A percentile compares a stretch with the other conserved stretches of the same genome.
These are phyloP conservation scores for Steromphala cineraria DNA, from an alignment of 2,888 invertebrate genomes.

Conservation along the genomic window DNA sequence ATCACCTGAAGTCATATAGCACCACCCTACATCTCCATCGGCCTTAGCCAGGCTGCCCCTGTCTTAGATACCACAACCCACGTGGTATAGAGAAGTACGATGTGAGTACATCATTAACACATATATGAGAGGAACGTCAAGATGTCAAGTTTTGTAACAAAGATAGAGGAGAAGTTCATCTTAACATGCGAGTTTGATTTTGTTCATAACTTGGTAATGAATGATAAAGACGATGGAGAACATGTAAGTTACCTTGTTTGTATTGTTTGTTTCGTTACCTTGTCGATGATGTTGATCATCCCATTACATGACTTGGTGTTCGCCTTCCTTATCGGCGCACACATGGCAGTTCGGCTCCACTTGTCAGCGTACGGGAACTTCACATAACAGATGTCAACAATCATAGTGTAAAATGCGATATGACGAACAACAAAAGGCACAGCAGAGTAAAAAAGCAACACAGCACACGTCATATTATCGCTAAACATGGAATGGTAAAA, in stretches of 20 bases:
- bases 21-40: neutral
- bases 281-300: conserved; percentile 82
- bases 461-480: no score
- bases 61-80: no score
- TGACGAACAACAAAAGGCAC: no score
- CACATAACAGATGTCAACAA: neutral
- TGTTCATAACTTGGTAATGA: no score
- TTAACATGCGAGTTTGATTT: no score
- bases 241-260: no score
- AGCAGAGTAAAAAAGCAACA: no score
- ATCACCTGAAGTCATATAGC: conserved; percentile 56
- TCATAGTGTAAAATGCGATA: no score
- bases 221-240: no score
- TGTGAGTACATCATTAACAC: neutral
- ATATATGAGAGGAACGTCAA: neutral
- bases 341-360: conserved; percentile 81
- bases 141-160: neutral
- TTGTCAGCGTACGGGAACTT: conserved; percentile 72
- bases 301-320: conserved; percentile 83
- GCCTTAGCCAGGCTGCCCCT: no score
- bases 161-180: neutral
- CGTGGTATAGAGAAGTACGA: no score
- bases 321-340: conserved; percentile 80
- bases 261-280: conserved; percentile 75
- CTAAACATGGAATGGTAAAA: no score